A percentile compares a stretch with the other conserved stretches of the same genome.
Evolutionary conservation across 2,113 vertebrate species (phyloP).

Genomic region (Phalacrocorax brasilianus): DNA sequence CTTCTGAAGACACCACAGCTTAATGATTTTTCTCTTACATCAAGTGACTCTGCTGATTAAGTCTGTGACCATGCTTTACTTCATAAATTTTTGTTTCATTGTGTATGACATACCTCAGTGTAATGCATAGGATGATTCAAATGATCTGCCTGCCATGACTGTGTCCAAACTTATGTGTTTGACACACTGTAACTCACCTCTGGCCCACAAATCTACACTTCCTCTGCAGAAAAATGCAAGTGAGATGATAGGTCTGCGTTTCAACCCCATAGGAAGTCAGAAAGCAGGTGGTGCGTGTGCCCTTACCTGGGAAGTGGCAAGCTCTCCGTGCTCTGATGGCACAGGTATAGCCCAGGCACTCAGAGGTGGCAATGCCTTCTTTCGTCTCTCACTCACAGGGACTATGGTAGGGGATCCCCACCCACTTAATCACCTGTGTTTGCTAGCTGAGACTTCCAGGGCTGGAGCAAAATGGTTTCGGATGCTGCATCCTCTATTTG

Average conservation of each 20-base stretch:
- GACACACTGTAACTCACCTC: neutral
- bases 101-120: neutral
- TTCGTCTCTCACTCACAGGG: neutral
- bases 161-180: neutral
- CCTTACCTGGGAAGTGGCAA: neutral
- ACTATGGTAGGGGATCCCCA: neutral
- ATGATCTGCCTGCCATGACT: neutral
- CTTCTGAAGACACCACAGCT: neutral
- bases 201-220: neutral
- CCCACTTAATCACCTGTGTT: neutral
- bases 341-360: neutral
- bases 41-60: neutral
- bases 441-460: neutral
- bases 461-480: neutral
- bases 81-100: neutral
- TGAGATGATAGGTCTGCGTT: neutral
- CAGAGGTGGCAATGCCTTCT: neutral
- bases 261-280: neutral
- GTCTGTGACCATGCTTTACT: neutral
- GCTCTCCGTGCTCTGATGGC: neutral
- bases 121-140: neutral
- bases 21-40: neutral
- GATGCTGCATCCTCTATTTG: neutral
- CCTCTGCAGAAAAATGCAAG: neutral
- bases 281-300: fast-evolving